Evolutionary conservation across 2,113 vertebrate species (phyloP).

Genomic region (Crotalus helleri): DNA sequence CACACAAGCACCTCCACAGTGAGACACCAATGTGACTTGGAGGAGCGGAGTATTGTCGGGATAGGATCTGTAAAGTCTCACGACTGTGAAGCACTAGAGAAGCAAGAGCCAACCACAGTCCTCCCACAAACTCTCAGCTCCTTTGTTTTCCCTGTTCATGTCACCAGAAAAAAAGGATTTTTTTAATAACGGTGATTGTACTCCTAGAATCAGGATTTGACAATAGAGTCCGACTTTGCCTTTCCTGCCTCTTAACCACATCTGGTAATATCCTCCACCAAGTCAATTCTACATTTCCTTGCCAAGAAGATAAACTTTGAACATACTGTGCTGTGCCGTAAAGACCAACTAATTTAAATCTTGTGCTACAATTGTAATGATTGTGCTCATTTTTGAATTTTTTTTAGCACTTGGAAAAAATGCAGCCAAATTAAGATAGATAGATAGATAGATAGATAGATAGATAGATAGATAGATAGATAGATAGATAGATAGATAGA

Average conservation of each 20-base stretch:
- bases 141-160: not conserved
- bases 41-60: not conserved
- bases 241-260: not conserved
- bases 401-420: slow-evolving; percentile 7
- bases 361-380: not conserved
- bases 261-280: not conserved
- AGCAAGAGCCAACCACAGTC: slow-evolving; percentile 19
- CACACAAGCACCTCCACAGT: slow-evolving; percentile 69
- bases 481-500: not conserved
- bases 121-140: not conserved
- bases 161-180: slow-evolving; percentile 20
- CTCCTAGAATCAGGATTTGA: not conserved
- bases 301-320: not conserved
- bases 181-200: not conserved
- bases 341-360: not conserved
- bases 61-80: slow-evolving; percentile 13
- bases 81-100: slow-evolving; percentile 27
- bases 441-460: not conserved
- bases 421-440: not conserved
- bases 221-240: not conserved
- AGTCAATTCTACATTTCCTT: not conserved
- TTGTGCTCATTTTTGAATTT: not conserved
- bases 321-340: not conserved
- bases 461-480: no score
- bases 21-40: slow-evolving; percentile 80